phyloP scores from a whole-genome alignment of 1,140 invertebrate species.

The Cepaea nemoralis region DNA sequence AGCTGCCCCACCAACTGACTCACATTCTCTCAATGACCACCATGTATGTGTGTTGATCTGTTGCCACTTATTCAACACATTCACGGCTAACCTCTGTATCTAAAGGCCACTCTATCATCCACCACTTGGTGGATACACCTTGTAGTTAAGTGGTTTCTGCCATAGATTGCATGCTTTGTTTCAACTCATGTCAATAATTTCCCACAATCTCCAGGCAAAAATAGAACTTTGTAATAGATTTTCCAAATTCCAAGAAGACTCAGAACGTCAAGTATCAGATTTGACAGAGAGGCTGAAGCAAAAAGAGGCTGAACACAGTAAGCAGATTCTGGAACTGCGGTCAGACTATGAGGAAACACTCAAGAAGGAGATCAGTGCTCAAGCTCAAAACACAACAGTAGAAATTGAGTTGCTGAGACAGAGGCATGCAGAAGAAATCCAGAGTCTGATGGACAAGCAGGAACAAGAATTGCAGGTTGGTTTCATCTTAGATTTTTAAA shows the following conservation, averaged over 20 bases:
- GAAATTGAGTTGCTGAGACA: conserved; percentile 52
- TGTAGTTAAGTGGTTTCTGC: no score
- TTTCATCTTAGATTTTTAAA: background rate
- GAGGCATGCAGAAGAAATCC: conserved; percentile 54
- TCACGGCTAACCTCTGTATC: no score
- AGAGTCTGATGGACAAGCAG: conserved; percentile 47
- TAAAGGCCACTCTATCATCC: no score
- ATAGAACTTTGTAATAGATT: conserved; percentile 54
- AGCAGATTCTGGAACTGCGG: background rate
- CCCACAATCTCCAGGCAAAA: conserved; percentile 49
- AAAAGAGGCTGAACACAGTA: conserved; percentile 33
- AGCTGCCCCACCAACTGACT: no score
- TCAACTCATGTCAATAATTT: no score
- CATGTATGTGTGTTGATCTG: no score
- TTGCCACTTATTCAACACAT: no score
- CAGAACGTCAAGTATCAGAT: conserved; percentile 46
- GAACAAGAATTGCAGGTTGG: conserved; percentile 54
- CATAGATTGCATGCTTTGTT: no score
- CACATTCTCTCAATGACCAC: no score
- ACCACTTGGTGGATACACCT: no score
- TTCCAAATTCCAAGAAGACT: conserved; percentile 49
- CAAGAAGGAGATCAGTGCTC: conserved; percentile 41
- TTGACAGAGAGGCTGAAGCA: conserved; percentile 38
- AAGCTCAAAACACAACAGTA: conserved; percentile 38
- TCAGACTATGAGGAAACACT: conserved; percentile 32